Conservation (phyloP, 2,113 vertebrate genomes). For the Daboia siamensis region DNA sequence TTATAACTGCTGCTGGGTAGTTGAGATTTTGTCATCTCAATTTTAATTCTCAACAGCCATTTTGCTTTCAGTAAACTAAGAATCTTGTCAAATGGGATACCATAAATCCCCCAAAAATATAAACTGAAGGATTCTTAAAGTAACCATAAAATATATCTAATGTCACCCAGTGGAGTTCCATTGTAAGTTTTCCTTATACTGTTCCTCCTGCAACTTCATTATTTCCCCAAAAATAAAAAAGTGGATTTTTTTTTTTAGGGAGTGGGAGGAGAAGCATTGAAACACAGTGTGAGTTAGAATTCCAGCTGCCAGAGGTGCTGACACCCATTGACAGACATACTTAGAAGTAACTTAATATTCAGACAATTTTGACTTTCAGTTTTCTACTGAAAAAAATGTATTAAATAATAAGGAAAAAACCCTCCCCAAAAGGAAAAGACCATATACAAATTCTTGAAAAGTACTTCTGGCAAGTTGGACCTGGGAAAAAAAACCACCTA, state of each 20-base stretch:
- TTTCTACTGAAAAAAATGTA: conserved; percentile 42
- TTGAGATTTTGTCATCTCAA: background rate
- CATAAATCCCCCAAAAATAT: conserved; percentile 16
- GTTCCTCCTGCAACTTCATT: background rate
- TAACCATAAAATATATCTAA: background rate
- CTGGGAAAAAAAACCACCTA: conserved; percentile 31
- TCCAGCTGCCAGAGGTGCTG: background rate
- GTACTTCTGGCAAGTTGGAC: conserved; percentile 18
- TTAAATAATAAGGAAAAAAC: conserved; percentile 51
- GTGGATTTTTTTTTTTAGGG: background rate
- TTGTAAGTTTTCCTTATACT: background rate
- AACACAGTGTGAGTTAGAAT: background rate
- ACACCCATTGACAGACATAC: background rate
- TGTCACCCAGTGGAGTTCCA: background rate
- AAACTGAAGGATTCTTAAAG: conserved; percentile 48
- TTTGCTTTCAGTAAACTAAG: conserved; percentile 41
- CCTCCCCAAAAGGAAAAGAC: conserved; percentile 48
- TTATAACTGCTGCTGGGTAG: conserved; percentile 24
- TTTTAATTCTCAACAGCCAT: conserved; percentile 29
- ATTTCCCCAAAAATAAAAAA: background rate
- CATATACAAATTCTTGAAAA: conserved; percentile 46
- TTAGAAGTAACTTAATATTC: conserved; percentile 18
- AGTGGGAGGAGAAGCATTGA: background rate
- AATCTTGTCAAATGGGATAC: conserved; percentile 16
- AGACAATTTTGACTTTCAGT: conserved; percentile 49